Conservation (phyloP, 1,140 invertebrate species). For the Zaprionus tsacasi region DNA sequence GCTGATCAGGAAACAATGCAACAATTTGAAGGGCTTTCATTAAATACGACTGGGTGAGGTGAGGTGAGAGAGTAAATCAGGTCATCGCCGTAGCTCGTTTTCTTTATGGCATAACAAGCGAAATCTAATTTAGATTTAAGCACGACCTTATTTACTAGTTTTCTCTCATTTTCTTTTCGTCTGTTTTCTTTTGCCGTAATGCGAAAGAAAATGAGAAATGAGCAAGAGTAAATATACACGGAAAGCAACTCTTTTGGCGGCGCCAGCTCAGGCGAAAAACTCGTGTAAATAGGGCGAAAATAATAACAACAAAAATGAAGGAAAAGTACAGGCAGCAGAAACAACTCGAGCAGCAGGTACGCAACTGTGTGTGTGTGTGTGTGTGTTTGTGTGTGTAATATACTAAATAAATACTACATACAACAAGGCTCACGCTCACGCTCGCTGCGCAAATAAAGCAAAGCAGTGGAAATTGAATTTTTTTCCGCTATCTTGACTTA, state of each 20-base stretch:
- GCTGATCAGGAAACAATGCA: background rate
- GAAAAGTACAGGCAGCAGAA: slow-evolving; percentile 15
- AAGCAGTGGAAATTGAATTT: slow-evolving; percentile 63
- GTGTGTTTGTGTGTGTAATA: slow-evolving; percentile 27
- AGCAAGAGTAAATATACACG: slow-evolving; percentile 64
- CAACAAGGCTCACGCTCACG: slow-evolving; percentile 21
- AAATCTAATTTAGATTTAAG: slow-evolving; percentile 67
- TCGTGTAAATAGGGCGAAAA: slow-evolving; percentile 57
- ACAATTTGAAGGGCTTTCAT: background rate
- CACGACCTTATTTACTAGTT: slow-evolving; percentile 54
- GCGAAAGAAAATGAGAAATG: slow-evolving; percentile 72
- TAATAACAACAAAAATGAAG: slow-evolving; percentile 31
- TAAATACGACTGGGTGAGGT: background rate
- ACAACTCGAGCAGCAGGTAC: slow-evolving; percentile 13
- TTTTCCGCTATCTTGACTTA: slow-evolving; percentile 58
- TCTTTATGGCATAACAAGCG: slow-evolving; percentile 38
- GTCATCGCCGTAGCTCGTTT: background rate
- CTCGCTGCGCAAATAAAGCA: slow-evolving; percentile 45
- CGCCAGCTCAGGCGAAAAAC: slow-evolving; percentile 45
- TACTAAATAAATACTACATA: slow-evolving; percentile 68
- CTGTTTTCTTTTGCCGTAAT: slow-evolving; percentile 25
- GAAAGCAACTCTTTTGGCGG: slow-evolving; percentile 51
- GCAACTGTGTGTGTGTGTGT: slow-evolving; percentile 6
- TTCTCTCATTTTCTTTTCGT: background rate
- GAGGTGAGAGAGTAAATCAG: slow-evolving; percentile 22